phyloP scores from a whole-genome alignment of 2,888 invertebrate genomes.

The Lucinisca nassula region DNA sequence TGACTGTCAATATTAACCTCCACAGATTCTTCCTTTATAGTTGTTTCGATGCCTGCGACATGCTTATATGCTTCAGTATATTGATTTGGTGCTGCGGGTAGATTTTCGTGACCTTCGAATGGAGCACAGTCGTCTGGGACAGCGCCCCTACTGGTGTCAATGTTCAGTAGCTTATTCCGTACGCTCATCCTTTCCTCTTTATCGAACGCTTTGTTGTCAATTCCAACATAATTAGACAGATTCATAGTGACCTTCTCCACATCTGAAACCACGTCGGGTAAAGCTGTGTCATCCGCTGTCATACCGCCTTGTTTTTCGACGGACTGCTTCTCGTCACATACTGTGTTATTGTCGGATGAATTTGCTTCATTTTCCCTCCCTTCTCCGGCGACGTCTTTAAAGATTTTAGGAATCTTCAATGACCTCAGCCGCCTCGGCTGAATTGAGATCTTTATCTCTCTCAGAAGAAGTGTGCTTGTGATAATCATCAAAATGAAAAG shows the following conservation, averaged over 20 bases:
- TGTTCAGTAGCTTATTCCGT: not conserved
- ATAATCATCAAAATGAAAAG: slow-evolving; percentile 33
- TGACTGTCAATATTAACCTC: not conserved
- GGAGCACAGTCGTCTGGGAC: not conserved
- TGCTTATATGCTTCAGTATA: not conserved
- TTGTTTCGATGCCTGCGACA: not conserved
- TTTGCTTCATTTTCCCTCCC: not conserved
- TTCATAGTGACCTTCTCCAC: not conserved
- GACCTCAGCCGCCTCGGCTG: not conserved
- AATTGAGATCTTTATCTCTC: slow-evolving; percentile 21
- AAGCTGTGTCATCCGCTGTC: not conserved
- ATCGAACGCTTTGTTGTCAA: not conserved
- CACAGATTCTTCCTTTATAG: not conserved
- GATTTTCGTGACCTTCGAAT: not conserved
- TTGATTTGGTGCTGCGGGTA: not conserved
- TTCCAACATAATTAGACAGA: not conserved
- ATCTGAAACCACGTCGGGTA: not conserved
- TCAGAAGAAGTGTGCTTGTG: slow-evolving; percentile 38
- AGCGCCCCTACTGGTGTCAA: not conserved
- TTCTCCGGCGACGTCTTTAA: not conserved
- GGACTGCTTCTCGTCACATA: not conserved
- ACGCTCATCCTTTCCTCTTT: not conserved
- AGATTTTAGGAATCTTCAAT: not conserved
- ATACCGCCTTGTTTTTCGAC: not conserved
- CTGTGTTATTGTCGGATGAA: not conserved